phyloP scores from a whole-genome alignment of 2,888 invertebrate species.

The Tigriopus californicus region DNA sequence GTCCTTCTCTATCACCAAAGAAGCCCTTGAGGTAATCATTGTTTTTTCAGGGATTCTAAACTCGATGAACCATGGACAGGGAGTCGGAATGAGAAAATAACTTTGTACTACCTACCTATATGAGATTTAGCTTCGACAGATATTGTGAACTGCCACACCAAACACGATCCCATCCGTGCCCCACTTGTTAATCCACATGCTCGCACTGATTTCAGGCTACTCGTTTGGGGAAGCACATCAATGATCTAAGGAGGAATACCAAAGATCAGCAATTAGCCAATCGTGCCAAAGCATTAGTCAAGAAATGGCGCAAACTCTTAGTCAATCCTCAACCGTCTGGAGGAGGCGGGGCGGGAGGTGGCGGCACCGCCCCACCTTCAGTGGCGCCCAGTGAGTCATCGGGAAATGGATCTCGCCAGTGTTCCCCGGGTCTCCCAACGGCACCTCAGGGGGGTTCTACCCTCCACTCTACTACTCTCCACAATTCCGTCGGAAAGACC shows the following conservation, averaged over 20 bases:
- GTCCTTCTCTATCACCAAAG: constrained; percentile 71
- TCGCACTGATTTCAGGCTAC: constrained; percentile 47
- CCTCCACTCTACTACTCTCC: neutral
- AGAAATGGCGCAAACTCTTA: constrained; percentile 76
- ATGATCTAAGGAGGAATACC: constrained; percentile 71
- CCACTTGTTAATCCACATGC: too few species aligned
- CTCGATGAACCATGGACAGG: too few species aligned
- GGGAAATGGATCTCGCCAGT: neutral
- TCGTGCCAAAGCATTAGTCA: constrained; percentile 74
- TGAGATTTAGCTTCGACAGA: too few species aligned
- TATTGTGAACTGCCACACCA: too few species aligned
- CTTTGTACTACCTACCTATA: too few species aligned
- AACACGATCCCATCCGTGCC: too few species aligned
- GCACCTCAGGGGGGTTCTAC: too few species aligned
- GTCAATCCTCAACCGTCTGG: constrained; percentile 18
- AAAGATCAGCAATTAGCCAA: constrained; percentile 63
- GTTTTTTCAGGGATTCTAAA: constrained; percentile 3
- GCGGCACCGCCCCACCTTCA: constrained; percentile 5
- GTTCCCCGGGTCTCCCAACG: too few species aligned
- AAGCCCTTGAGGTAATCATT: constrained; percentile 57
- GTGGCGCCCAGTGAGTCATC: neutral
- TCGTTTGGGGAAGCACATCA: constrained; percentile 79
- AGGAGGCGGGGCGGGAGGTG: constrained; percentile 17
- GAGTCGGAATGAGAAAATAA: too few species aligned
- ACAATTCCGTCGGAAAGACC: neutral